These are phyloP conservation scores for Nothocercus nigrocapillus DNA, from an alignment of 2,113 vertebrate genomes.

Conservation along the genomic window DNA sequence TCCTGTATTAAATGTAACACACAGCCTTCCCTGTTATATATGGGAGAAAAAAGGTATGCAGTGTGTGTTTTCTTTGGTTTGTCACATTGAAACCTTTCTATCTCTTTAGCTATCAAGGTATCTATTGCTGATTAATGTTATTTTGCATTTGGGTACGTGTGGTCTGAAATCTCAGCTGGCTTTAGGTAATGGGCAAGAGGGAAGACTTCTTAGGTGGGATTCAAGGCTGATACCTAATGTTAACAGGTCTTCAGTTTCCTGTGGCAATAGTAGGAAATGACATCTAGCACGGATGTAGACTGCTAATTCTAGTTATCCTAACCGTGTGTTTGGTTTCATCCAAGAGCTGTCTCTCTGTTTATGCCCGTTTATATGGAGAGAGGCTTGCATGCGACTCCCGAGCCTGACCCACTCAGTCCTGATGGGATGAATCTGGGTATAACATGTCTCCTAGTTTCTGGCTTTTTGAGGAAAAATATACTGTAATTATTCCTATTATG, in stretches of 20 bases:
- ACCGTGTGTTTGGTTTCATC: background rate
- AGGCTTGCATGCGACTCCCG: background rate
- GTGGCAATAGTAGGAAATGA: background rate
- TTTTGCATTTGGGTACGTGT: background rate
- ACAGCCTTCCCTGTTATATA: background rate
- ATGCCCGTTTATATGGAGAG: background rate
- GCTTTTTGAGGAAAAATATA: background rate
- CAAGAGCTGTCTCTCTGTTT: background rate
- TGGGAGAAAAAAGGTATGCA: background rate
- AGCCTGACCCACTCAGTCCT: background rate
- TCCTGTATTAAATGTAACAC: background rate
- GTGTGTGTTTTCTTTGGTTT: background rate
- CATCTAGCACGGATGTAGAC: background rate
- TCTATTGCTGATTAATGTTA: background rate
- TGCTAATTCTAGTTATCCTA: background rate
- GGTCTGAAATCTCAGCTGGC: background rate
- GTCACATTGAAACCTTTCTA: background rate
- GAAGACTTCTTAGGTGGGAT: background rate
- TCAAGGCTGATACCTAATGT: background rate
- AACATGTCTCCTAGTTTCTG: background rate
- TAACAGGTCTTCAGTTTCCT: background rate
- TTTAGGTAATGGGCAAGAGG: background rate
- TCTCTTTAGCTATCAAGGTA: background rate
- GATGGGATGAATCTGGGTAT: background rate
- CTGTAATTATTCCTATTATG: background rate